Percentiles rank a stretch among this genome's conserved stretches.
Conservation (phyloP, 2,888 invertebrate species). For the Nematopogon swammerdamellus region DNA sequence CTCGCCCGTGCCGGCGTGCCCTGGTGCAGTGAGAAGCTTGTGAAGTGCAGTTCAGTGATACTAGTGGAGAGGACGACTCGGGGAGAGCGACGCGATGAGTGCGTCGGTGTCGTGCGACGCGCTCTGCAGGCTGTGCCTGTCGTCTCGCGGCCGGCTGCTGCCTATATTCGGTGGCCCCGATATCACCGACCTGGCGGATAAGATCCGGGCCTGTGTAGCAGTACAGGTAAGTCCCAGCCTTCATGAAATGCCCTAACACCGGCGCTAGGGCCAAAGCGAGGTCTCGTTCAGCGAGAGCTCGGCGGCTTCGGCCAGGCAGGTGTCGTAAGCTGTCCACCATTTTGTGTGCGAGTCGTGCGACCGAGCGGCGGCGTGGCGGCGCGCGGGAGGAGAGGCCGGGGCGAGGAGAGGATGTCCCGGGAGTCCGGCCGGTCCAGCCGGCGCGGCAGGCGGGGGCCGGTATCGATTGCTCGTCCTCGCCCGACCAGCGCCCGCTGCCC, state of each 20-base stretch:
- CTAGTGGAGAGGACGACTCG: constrained; percentile 54
- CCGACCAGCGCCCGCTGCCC: constrained; percentile 47
- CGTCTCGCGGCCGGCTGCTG: constrained; percentile 57
- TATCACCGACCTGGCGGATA: constrained; percentile 55
- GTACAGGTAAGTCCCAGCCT: constrained; percentile 58
- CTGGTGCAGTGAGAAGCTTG: not conserved
- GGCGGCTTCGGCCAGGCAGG: constrained; percentile 44
- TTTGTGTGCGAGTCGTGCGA: constrained; percentile 30
- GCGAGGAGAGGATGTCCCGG: constrained; percentile 49
- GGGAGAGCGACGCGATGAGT: constrained; percentile 52
- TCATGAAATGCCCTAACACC: constrained; percentile 23
- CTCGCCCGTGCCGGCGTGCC: not conserved
- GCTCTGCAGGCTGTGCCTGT: constrained; percentile 61
- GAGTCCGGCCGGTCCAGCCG: constrained; percentile 37
- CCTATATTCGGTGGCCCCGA: constrained; percentile 58
- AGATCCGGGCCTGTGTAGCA: constrained; percentile 63
- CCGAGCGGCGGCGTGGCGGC: constrained; percentile 4
- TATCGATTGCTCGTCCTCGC: constrained; percentile 54
- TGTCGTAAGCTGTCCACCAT: constrained; percentile 61
- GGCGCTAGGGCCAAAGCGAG: constrained; percentile 33
- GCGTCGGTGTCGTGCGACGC: constrained; percentile 7
- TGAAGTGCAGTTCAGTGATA: constrained; percentile 34
- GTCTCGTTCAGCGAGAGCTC: constrained; percentile 33
- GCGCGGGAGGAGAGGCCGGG: constrained; percentile 10
- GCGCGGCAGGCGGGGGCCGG: constrained; percentile 29